phyloP scores from a whole-genome alignment of 2,113 vertebrate genomes.

The Baryphthengus martii region DNA sequence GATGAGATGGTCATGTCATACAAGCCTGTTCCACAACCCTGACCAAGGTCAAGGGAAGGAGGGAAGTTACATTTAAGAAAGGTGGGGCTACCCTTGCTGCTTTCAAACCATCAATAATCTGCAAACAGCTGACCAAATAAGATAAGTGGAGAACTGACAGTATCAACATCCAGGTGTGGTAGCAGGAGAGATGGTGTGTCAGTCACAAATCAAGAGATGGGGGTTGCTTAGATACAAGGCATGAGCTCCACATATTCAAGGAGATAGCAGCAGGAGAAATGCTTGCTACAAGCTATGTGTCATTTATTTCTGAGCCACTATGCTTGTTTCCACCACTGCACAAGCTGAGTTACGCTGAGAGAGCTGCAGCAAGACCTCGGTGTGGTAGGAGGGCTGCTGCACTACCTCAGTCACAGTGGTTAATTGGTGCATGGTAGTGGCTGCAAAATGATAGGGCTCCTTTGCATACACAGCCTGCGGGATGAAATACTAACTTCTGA shows the following conservation, averaged over 20 bases:
- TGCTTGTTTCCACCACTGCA: neutral
- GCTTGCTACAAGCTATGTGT: neutral
- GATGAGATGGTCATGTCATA: rapidly evolving
- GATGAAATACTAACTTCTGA: neutral
- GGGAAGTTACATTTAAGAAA: neutral
- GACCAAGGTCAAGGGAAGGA: neutral
- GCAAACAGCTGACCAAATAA: neutral
- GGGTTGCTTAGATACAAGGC: neutral
- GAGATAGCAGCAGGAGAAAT: neutral
- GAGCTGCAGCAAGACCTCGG: neutral
- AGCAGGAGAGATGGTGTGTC: neutral
- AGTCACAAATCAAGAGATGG: neutral
- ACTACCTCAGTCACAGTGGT: neutral
- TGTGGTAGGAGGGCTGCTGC: neutral
- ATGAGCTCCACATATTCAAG: neutral
- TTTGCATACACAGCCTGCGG: neutral
- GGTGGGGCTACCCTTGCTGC: neutral
- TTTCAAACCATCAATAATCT: neutral
- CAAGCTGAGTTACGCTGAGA: neutral
- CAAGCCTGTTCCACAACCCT: neutral
- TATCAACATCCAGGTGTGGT: neutral
- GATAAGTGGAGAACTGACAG: neutral
- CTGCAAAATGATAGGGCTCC: neutral
- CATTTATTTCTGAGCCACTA: neutral
- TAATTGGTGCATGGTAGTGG: neutral